Conservation (phyloP, 2,888 invertebrate genomes). For the Agrotis clavis region DNA sequence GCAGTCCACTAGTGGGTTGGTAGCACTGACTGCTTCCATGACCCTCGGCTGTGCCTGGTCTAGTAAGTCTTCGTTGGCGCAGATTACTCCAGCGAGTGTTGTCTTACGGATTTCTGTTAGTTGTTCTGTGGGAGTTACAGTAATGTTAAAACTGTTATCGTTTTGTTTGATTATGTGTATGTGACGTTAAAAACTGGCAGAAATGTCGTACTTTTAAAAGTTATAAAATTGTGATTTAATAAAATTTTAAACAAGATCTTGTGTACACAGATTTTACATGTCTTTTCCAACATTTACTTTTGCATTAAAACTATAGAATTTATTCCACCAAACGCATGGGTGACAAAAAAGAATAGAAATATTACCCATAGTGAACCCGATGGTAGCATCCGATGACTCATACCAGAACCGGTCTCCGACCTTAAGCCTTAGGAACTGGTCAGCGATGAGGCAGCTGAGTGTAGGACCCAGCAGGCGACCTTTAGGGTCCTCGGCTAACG, state of each 20-base stretch:
- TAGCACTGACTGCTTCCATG: slow-evolving; percentile 92
- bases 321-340: too few relatives aligned
- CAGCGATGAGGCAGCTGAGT: slow-evolving; percentile 95
- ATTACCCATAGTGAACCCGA: slow-evolving; percentile 94
- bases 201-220: too few relatives aligned
- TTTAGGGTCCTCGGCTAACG: slow-evolving; percentile 95
- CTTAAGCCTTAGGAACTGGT: slow-evolving; percentile 96
- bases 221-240: too few relatives aligned
- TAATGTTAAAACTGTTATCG: too few relatives aligned
- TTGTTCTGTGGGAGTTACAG: too few relatives aligned
- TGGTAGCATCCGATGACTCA: slow-evolving; percentile 92
- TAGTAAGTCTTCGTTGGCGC: slow-evolving; percentile 94
- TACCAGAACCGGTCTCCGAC: slow-evolving; percentile 97
- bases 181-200: too few relatives aligned
- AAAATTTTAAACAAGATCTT: too few relatives aligned
- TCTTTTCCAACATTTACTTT: too few relatives aligned
- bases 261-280: too few relatives aligned
- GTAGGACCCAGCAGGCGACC: slow-evolving; percentile 96
- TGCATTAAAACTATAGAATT: too few relatives aligned
- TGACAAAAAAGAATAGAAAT: too few relatives aligned
- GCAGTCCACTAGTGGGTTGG: slow-evolving; percentile 93
- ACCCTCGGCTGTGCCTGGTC: slow-evolving; percentile 92
- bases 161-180: too few relatives aligned
- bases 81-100: slow-evolving; percentile 94
- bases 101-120: slow-evolving; percentile 95